Evolutionary conservation across 2,888 invertebrate species (phyloP), one percentile per base, ranked within the genome.

Genomic region (Hyposoter dolosus): DNA sequence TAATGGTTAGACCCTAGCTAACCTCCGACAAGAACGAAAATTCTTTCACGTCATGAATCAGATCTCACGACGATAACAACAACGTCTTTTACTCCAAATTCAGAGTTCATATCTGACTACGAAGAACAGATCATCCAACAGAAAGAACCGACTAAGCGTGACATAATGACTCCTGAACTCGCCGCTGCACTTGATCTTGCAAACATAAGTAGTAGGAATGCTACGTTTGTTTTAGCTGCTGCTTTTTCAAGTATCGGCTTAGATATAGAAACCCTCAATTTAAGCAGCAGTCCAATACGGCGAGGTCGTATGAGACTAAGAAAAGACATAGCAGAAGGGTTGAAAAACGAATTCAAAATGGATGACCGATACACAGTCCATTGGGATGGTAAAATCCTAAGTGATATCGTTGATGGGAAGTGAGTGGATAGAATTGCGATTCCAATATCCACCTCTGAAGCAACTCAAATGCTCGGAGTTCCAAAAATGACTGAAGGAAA

Each of bases 341-440:
- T 80, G 63, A 82, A 78, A 47, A n/a, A 72, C 5, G 72, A 74
- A 50, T 85, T 77, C 43, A 35, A 78, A 53, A 17, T 66, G 72
- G 77, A 82, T 7, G 68, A 85, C 32, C 77, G 82, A 60, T 78
- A 78, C 50, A 71, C 75, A 50, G 19, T 81, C 0, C 79, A 85
- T 28, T 85, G 82, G 82, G 68, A 82, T 75, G 74, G 82, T 5
- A 78, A 82, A 77, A 66, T 85, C 10, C 43, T 74, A 23, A 10
- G 5, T 3, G 85, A 85, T 53, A 74, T 82, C 35, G 68, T 45
- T 78, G 75, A 32, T 35, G 9, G 12, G 40, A 32, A 75, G 63
- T 53, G 74, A 53, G 78, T 82, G 17, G 82, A 85, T 35, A 72
- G 82, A 19, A 45, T 85, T 35, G 60, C 85, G 15, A 75, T 85